These are phyloP conservation scores for Acromyrmex echinatior DNA, from an alignment of 1,140 invertebrate genomes.

Conservation along the genomic window DNA sequence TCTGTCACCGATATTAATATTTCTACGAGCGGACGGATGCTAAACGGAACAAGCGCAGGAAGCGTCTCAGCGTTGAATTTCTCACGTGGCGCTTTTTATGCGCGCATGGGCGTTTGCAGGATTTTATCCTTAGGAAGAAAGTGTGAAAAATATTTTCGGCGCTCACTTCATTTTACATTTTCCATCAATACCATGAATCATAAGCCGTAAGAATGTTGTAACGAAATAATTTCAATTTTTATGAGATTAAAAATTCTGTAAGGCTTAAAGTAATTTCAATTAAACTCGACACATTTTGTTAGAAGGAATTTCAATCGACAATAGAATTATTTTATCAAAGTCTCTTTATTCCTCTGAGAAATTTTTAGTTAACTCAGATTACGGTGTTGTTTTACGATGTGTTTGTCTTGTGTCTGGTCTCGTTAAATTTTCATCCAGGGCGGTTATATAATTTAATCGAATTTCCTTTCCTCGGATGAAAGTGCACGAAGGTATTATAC, in stretches of 20 bases:
- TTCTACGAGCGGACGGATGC: background rate
- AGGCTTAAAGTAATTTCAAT: background rate
- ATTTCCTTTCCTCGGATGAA: constrained; percentile 3
- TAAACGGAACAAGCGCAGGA: background rate
- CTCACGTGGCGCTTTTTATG: constrained; percentile 12
- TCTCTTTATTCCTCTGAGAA: background rate
- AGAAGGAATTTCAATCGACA: background rate
- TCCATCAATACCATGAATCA: background rate
- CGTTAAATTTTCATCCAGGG: background rate
- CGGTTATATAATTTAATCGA: constrained; percentile 37
- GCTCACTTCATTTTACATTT: constrained; percentile 23
- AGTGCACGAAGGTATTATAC: background rate
- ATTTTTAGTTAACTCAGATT: background rate
- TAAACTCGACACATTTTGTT: constrained; percentile 2
- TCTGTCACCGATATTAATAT: constrained; percentile 46
- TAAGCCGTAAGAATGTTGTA: background rate
- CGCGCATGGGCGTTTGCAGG: background rate
- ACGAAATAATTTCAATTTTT: background rate
- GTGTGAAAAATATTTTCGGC: background rate
- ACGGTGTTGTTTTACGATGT: background rate
- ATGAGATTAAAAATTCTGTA: background rate
- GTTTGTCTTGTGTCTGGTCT: background rate
- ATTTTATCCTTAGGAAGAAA: constrained; percentile 1
- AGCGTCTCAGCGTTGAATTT: constrained; percentile 18
- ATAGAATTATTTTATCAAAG: background rate